phyloP scores from a whole-genome alignment of 2,113 vertebrate genomes.

The Tympanuchus pallidicinctus region DNA sequence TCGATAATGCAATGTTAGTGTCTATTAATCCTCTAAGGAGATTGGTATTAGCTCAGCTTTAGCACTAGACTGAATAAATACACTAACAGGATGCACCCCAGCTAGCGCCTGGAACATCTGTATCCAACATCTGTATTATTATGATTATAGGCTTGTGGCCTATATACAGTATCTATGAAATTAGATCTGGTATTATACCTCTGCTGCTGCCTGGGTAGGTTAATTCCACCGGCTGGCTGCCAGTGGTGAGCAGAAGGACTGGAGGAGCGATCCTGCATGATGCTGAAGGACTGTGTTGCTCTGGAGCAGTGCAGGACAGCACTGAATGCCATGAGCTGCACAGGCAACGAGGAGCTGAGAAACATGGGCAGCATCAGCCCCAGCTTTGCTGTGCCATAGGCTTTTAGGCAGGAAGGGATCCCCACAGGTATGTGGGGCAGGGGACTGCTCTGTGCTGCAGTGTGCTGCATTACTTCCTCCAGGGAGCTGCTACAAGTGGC shows the following conservation, averaged over 20 bases:
- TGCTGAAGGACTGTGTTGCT: background rate
- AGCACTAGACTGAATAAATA: constrained; percentile 72
- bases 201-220: constrained; percentile 1
- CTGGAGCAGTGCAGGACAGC: background rate
- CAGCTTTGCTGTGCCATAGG: background rate
- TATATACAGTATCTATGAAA: constrained; percentile 55
- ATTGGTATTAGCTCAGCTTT: constrained; percentile 80
- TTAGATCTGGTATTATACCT: constrained; percentile 47
- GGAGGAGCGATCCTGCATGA: background rate
- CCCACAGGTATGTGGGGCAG: fast-evolving
- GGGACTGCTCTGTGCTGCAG: background rate
- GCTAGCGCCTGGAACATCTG: constrained; percentile 72
- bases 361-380: background rate
- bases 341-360: background rate
- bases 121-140: constrained; percentile 73
- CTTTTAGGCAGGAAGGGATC: background rate
- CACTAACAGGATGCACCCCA: constrained; percentile 56
- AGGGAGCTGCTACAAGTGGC: background rate
- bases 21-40: constrained; percentile 81
- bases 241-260: background rate
- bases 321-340: fast-evolving
- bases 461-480: background rate
- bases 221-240: background rate
- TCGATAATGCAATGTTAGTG: constrained; percentile 75
- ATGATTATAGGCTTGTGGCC: constrained; percentile 65